phyloP scores from a whole-genome alignment of 2,888 invertebrate species.

The Acanthosepion lycidas region DNA sequence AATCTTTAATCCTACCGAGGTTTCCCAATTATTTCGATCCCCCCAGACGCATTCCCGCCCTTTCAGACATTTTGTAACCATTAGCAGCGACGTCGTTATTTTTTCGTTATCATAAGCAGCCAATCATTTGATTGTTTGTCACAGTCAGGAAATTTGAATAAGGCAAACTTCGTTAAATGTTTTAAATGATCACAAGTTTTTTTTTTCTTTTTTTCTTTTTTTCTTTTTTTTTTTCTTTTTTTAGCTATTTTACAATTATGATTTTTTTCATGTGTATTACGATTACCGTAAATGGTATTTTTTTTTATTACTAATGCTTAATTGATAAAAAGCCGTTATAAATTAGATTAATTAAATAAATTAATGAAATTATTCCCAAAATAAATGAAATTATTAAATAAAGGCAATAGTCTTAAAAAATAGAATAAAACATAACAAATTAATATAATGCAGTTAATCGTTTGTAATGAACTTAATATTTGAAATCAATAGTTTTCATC shows the following conservation, averaged over 20 bases:
- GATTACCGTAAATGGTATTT: not conserved
- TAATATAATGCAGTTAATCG: not conserved
- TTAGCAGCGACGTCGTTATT: not conserved
- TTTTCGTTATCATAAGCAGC: not conserved
- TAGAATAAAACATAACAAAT: not conserved
- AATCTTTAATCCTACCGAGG: too few species aligned
- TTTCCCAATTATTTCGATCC: too few species aligned
- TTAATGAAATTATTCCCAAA: not conserved
- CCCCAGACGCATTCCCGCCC: too few species aligned
- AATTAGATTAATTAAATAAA: not conserved
- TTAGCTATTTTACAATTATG: not conserved
- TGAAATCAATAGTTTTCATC: not conserved
- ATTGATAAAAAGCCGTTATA: not conserved
- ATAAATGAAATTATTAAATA: not conserved
- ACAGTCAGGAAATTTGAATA: not conserved
- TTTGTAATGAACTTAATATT: not conserved
- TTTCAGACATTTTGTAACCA: not conserved
- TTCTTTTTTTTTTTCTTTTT: not conserved
- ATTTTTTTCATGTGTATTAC: not conserved
- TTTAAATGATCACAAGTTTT: not conserved
- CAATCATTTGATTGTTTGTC: not conserved
- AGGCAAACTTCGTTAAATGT: not conserved
- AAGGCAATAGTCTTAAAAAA: not conserved
- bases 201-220: too few species aligned
- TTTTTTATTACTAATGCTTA: not conserved